These are phyloP conservation scores for Galleria mellonella DNA, from an alignment of 1,140 invertebrate species.

Conservation along the genomic window DNA sequence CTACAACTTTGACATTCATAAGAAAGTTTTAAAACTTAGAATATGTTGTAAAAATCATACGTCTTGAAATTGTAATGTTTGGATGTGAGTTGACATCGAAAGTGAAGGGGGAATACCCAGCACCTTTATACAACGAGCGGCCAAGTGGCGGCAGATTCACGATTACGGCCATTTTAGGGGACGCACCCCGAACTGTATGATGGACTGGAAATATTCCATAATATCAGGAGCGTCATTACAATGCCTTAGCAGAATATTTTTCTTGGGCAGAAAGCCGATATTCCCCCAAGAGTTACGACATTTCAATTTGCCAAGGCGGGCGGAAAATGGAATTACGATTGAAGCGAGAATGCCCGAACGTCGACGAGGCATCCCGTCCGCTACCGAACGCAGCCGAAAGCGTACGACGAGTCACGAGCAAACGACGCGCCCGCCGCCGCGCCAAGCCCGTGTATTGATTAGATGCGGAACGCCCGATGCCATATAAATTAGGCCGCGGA, in stretches of 20 bases:
- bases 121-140: conserved; percentile 27
- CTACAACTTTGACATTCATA: too few relatives aligned
- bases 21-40: conserved; percentile 10
- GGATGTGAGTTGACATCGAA: conserved; percentile 18
- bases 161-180: conserved; percentile 49
- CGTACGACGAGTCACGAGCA: conserved; percentile 37
- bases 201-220: conserved; percentile 68
- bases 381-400: conserved; percentile 38
- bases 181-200: conserved; percentile 49
- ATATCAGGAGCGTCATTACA: conserved; percentile 62
- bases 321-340: conserved; percentile 75
- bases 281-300: conserved; percentile 74
- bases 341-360: conserved; percentile 65
- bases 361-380: conserved; percentile 34
- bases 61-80: conserved; percentile 1
- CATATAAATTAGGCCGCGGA: conserved; percentile 72
- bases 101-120: conserved; percentile 22
- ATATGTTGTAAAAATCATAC: conserved; percentile 9
- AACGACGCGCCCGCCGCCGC: conserved; percentile 35
- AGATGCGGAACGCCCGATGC: conserved; percentile 74
- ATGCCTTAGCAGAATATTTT: conserved; percentile 70
- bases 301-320: conserved; percentile 76
- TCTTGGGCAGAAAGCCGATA: conserved; percentile 71
- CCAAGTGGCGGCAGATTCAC: conserved; percentile 46
- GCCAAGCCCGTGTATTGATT: conserved; percentile 71